A percentile compares a stretch with the other conserved stretches of the same genome.
phyloP scores from a whole-genome alignment of 2,797 vertebrate species.

The Brachymystax lenok region DNA sequence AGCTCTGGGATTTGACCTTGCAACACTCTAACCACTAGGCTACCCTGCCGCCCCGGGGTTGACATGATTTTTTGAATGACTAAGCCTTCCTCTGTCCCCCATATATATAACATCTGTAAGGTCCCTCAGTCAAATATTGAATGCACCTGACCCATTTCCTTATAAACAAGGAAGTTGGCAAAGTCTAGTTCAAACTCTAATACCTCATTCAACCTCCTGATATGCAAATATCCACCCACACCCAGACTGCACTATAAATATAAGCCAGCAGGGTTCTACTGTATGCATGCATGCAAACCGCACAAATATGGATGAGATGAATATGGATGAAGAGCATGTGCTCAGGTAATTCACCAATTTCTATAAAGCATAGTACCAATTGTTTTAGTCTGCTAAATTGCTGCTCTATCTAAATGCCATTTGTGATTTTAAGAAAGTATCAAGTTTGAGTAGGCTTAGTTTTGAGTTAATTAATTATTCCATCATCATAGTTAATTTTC shows the following conservation, averaged over 20 bases:
- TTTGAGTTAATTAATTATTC: neutral
- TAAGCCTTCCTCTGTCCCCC: too few relatives aligned
- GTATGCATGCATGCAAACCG: neutral
- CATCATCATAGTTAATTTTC: neutral
- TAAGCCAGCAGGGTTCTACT: neutral
- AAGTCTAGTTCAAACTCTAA: too few relatives aligned
- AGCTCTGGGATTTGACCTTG: too few relatives aligned
- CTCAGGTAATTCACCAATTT: neutral
- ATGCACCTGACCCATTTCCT: too few relatives aligned
- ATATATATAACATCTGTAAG: too few relatives aligned
- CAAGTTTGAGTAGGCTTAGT: neutral
- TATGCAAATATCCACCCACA: neutral
- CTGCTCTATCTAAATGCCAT: neutral
- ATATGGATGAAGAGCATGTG: neutral
- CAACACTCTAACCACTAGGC: too few relatives aligned
- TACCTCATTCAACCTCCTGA: neutral
- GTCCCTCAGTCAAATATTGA: too few relatives aligned
- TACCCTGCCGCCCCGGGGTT: too few relatives aligned
- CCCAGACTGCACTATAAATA: neutral
- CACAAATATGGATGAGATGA: neutral
- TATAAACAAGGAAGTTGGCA: too few relatives aligned
- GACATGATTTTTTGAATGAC: too few relatives aligned
- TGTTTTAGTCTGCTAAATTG: neutral
- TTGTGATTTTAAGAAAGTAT: neutral
- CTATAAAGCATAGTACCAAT: neutral